A percentile compares a stretch with the other conserved stretches of the same genome.
Evolutionary conservation across 2,888 invertebrate species (phyloP).

Genomic region (Fissipunctia ypsillon): DNA sequence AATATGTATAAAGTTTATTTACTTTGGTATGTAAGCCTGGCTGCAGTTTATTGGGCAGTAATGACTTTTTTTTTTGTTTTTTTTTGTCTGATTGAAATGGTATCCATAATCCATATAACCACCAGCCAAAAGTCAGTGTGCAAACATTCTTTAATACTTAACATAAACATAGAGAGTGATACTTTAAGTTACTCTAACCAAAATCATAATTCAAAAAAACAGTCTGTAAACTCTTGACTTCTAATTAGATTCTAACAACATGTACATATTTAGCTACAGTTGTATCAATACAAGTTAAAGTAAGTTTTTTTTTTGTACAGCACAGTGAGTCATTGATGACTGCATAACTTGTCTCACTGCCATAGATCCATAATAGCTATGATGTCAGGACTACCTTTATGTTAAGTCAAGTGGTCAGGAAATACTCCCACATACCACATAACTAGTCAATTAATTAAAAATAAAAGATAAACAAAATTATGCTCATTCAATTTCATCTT

Average conservation of each 20-base stretch:
- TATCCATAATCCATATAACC: not conserved
- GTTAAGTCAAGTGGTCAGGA: not conserved
- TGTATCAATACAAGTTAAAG: conserved; percentile 3
- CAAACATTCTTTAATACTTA: not conserved
- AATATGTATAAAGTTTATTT: not conserved
- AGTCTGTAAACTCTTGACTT: not conserved
- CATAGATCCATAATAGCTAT: conserved; percentile 15
- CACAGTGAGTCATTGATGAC: conserved; percentile 45
- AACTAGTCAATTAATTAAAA: not conserved
- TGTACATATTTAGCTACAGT: not conserved
- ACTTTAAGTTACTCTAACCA: not conserved
- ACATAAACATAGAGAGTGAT: not conserved
- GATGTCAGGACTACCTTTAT: conserved; percentile 41
- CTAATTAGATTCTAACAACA: not conserved
- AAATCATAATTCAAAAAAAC: not conserved
- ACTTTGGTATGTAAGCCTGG: not conserved
- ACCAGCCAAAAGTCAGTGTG: not conserved
- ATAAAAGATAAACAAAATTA: not conserved
- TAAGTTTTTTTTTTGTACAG: conserved; percentile 16
- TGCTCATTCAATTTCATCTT: not conserved
- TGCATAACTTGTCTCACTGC: conserved; percentile 20
- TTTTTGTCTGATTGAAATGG: not conserved
- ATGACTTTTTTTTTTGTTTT: not conserved
- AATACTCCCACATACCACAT: conserved; percentile 1
- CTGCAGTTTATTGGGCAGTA: not conserved